Evolutionary conservation across 1,140 invertebrate genomes (phyloP), one percentile per base, ranked within the genome.

Genomic region (Anastrepha obliqua): DNA sequence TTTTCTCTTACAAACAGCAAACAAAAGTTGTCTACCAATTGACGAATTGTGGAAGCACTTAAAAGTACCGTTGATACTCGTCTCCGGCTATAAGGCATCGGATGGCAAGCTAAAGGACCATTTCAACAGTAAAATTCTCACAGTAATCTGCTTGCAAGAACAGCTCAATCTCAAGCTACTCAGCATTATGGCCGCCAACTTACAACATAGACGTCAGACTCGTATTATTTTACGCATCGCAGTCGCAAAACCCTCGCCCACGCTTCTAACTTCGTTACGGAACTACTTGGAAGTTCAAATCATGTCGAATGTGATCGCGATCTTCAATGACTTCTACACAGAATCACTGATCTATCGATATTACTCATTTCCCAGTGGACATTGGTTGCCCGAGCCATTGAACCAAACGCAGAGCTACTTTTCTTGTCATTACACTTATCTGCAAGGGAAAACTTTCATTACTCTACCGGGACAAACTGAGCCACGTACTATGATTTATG

Each of bases 401-500:
- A 55, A 78, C 17, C n/a, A 3, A 7, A 55, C 44, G 1, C 9
- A 39, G 2, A 15, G 5, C 8, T 59, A 74, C 17, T 74, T 78
- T 67, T 5, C 29, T 4, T 9, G 13, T 39, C n/a, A 87, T 51
- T 55, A 29, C 39, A 7, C 13, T 4, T 59, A 87, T 42, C 2
- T 74, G 29, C 11, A 42, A 11, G 20, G 29, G 0, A 39, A 20
- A n/a, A 4, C 1, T 2, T 59, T 87, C 0, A 8, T 44, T 2
- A 91, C 89, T 0, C 86, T 89, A 0, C 15, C 67, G 0, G 89
- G 89, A 44, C 59, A 86, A 17, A 1, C 90, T 51, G 60, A 67
- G 6, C 91, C 91, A 1, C 89, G 89, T 0, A 65, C 88, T 3
- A 90, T 92, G 44, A 17, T 89, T 3, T 91, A 90, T 59, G 0